Conservation (phyloP, 2,113 vertebrate genomes). For the Rhinolophus sinicus region DNA sequence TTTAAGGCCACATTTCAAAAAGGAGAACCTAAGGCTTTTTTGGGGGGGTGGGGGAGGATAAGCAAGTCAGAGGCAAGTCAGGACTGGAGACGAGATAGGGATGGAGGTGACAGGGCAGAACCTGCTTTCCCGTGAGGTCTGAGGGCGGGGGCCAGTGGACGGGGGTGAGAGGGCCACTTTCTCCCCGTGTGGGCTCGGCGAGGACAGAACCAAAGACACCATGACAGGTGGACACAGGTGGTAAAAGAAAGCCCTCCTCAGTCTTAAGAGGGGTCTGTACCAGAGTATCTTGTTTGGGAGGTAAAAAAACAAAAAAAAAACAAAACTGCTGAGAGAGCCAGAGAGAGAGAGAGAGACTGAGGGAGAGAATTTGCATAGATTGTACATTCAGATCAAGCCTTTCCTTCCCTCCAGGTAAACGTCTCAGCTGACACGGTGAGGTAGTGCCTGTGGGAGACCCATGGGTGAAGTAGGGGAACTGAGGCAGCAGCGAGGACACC, state of each 20-base stretch:
- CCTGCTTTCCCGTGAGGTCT: slow-evolving; percentile 34
- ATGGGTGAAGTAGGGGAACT: slow-evolving; percentile 84
- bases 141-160: slow-evolving; percentile 35
- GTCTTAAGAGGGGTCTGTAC: slow-evolving; percentile 84
- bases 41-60: slow-evolving; percentile 18
- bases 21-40: slow-evolving; percentile 88
- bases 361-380: slow-evolving; percentile 89
- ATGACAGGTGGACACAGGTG: slow-evolving; percentile 81
- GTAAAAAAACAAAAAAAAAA: slow-evolving; percentile 71
- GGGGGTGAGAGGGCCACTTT: slow-evolving; percentile 29
- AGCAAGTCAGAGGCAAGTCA: neutral
- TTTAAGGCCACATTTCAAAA: slow-evolving; percentile 88
- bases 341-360: slow-evolving; percentile 66
- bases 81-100: neutral
- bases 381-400: slow-evolving; percentile 87
- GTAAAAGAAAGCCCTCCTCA: slow-evolving; percentile 83
- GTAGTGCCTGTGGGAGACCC: slow-evolving; percentile 88
- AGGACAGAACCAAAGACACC: slow-evolving; percentile 83
- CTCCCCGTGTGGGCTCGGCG: slow-evolving; percentile 68
- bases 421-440: slow-evolving; percentile 86
- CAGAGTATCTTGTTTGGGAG: slow-evolving; percentile 86
- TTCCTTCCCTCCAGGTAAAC: slow-evolving; percentile 80
- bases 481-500: slow-evolving; percentile 80
- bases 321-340: slow-evolving; percentile 75
- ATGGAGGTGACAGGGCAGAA: neutral